phyloP scores from a whole-genome alignment of 2,113 vertebrate species.

The Solea solea region DNA sequence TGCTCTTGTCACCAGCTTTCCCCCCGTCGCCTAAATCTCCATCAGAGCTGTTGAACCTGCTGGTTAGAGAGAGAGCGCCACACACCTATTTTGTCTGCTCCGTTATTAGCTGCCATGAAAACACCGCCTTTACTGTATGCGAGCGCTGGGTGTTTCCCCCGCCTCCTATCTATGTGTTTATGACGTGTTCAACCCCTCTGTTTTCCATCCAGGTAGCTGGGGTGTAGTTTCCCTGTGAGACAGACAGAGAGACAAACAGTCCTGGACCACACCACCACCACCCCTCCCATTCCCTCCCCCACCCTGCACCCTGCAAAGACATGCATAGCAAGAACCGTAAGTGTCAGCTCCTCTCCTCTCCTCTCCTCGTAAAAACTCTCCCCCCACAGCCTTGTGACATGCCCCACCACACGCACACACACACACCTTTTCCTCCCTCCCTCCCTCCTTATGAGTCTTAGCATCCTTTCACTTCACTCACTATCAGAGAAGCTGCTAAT shows the following conservation, averaged over 20 bases:
- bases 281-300: conserved; percentile 43
- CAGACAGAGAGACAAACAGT: conserved; percentile 72
- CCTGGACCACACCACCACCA: conserved; percentile 61
- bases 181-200: conserved; percentile 51
- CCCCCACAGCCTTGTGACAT: conserved; percentile 21
- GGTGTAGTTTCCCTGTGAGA: conserved; percentile 79
- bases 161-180: conserved; percentile 25
- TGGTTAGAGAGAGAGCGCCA: no score
- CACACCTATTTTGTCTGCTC: background rate
- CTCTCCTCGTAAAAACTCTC: conserved; percentile 11
- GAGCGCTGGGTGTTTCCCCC: conserved; percentile 15
- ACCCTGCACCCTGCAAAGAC: conserved; percentile 70
- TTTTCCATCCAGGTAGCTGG: conserved; percentile 77
- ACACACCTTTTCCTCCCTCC: conserved; percentile 31
- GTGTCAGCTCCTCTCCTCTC: conserved; percentile 63
- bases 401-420: background rate
- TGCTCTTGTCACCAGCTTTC: no score
- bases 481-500: conserved; percentile 44
- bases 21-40: no score
- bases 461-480: conserved; percentile 13
- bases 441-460: conserved; percentile 25
- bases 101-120: background rate
- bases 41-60: no score
- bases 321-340: conserved; percentile 86
- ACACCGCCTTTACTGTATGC: background rate